Conservation (phyloP, 1,140 invertebrate genomes). For the Anoplolepis gracilipes region DNA sequence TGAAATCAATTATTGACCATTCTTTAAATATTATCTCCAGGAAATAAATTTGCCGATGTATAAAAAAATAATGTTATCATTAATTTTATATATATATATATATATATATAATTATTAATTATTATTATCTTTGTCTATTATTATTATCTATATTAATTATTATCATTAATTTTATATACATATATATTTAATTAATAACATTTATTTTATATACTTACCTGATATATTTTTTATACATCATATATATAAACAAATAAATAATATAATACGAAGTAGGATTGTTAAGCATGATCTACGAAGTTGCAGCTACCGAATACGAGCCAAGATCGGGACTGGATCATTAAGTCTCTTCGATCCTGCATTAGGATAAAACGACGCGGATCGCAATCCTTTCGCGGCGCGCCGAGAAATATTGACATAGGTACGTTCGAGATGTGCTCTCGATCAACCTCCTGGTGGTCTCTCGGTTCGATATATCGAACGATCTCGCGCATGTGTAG, state of each 20-base stretch:
- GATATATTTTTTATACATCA: too few species aligned
- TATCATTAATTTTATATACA: too few species aligned
- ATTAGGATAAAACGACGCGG: constrained; percentile 50
- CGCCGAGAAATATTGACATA: constrained; percentile 65
- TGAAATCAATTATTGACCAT: constrained; percentile 12
- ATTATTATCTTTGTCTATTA: too few species aligned
- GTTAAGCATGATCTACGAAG: constrained; percentile 19
- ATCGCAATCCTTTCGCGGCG: constrained; percentile 46
- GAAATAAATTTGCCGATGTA: not conserved
- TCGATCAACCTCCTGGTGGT: constrained; percentile 74
- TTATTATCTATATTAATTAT: too few species aligned
- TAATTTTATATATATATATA: too few species aligned
- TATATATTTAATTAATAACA: too few species aligned
- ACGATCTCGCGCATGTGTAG: constrained; percentile 77
- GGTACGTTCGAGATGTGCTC: constrained; percentile 57
- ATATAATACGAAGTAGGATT: not conserved
- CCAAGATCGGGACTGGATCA: constrained; percentile 38
- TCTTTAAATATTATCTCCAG: not conserved
- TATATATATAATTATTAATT: too few species aligned
- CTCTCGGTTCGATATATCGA: constrained; percentile 75
- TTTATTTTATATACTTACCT: too few species aligned
- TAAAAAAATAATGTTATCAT: constrained; percentile 8
- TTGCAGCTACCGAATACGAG: constrained; percentile 11
- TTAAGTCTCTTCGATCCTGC: constrained; percentile 45
- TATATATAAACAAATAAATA: not conserved